Evolutionary conservation across 1,140 invertebrate genomes (phyloP), one percentile per base, ranked within the genome.

Genomic region (Mya arenaria): DNA sequence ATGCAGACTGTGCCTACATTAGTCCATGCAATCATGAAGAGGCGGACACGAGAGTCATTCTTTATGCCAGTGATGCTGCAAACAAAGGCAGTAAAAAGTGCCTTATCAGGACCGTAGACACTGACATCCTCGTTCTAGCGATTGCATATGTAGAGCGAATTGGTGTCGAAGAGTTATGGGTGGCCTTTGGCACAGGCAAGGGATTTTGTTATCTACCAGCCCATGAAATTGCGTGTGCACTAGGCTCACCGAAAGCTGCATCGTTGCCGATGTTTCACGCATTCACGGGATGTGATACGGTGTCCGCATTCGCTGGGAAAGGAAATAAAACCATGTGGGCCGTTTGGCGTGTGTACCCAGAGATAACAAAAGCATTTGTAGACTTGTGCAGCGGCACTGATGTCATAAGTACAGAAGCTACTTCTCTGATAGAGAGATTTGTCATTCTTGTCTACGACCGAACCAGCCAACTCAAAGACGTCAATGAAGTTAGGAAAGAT

Each of bases 101-200:
- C 15, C 25, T 84, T 1, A 77, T 89, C 32, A 73, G 66, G 1
- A 86, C 82, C 52, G 65, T 81, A 72, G 84, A 90, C 44, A 89
- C 87, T 6, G 88, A 88, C 84, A 85, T 89, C 25, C 77, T 89
- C 28, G 82, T 88, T 1, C 17, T 87, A 23, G 87, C 83, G 37
- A 65, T 88, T 28, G 41, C 32, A 39, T 5, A 39, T 4, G 44
- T 77, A 48, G 19, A 34, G 39, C 30, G 39, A 23, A 28, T 86
- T n/a, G 32, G 13, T 4, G 0, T 73, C 2, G n/a, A 62, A 36
- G 68, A 84, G 19, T 34, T 84, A 56, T 85, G 82, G 75, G 52
- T 85, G 23, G 44, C 79, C 19, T 82, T 85, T 79, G 84, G 86
- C 17, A 81, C 69, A 3, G 83, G 83, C 8, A 75, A 65, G 17